Evolutionary conservation across 2,888 invertebrate species (phyloP), one percentile per base, ranked within the genome.

Genomic region (Ametastegia equiseti): DNA sequence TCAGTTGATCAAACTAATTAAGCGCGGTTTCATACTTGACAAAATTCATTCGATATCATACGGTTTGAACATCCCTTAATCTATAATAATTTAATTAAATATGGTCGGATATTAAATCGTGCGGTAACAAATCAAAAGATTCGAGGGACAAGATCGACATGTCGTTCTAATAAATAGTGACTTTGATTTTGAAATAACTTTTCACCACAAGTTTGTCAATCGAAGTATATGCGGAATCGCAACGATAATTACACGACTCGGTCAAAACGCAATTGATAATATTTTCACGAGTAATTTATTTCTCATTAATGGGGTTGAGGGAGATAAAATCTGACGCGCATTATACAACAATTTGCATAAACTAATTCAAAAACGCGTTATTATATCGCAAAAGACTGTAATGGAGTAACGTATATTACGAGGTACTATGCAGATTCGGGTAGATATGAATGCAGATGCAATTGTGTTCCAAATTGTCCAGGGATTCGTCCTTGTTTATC

Each of bases 401-500:
- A 15, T 30, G 30, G 13, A 15, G 3, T 13, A 2, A 19, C 23
- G 57, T 23, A 2, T n/a, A 50, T 4, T 57, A 57, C 33, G 63
- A 19, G 6, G 15, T 4, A 11, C n/a, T 67, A 39, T 36, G 65
- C 7, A 67, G 65, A 67, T 67, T 67, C 36, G 19, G 13, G 7
- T 33, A 19, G 36, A 67, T 67, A 67, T 71, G n/a, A 27, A 47
- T 71, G 45, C 7, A 45, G 42, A 71, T 71, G 71, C 71, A 71
- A 71, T 47, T 47, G 71, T 47, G 30, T 27, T 71, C 47, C 47
- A n/a, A 71, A 45, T 71, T 71, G 71, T 71, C 47, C 27, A 47
- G 71, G 47, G 47, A 71, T 71, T 71, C 45, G 45, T 71, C 19
- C 47, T 71, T 71, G 71, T 71, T 71, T 47, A 47, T 30, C 7